Base-by-base conservation (phyloP, 2,888 invertebrate genomes). In the Pterostichus niger region DNA sequence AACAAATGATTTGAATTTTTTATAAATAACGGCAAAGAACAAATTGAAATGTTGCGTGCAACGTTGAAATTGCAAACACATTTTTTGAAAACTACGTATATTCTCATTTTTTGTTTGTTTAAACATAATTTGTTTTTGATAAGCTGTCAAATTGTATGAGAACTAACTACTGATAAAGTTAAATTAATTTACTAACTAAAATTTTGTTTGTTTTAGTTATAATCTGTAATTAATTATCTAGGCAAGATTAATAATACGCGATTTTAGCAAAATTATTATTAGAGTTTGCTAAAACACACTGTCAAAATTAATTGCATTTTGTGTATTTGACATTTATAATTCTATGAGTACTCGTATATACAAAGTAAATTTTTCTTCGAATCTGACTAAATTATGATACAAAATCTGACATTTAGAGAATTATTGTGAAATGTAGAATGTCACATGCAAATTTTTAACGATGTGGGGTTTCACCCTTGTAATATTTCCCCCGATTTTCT, bases 1-100 rank as follows among this genome's bases (percentile, higher is more conserved):
- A 44, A 71, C 68, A 71, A 71, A 71, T 71, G 17, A 71, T 44
- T 71, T 44, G 40, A 4, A 44, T 71, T 71, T 71, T 61, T 71
- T 71, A 7, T 44, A 17, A 64, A 40, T 71, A 71, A 40, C 40
- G 44, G 44, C 44, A 24, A n/a, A 17, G 24, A 44, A 71, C 33
- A 71, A 56, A 71, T 71, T 71, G 40, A 44, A 71, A 71, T 44
- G 10, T 44, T 44, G 68, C 68, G 68, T 71, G 44, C 40, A 13
- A 35, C 7, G 11, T 17, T 15, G 0, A 10, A 71, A 44, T 64
- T 31, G 68, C 44, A 40, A 35, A 64, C 40, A 33, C 64, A 10
- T 71, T 71, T 71, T n/a, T 13, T 52, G 52, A 13, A 35, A 64
- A 64, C 11, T 35, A 31, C 3, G n/a, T 17, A 13, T 40, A 68